phyloP scores from a whole-genome alignment of 2,113 vertebrate species.

The Labeo catla region DNA sequence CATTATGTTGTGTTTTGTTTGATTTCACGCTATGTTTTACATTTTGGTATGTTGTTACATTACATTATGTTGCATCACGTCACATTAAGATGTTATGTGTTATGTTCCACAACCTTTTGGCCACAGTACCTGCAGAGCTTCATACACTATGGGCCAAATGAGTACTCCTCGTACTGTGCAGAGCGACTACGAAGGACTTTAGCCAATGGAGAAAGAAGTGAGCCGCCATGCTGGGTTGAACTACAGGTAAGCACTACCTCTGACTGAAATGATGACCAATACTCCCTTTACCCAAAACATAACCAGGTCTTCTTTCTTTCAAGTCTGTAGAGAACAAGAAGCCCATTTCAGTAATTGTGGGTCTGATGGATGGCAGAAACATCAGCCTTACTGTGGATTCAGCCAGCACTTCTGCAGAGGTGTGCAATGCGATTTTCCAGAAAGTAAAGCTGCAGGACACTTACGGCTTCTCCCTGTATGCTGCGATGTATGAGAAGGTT shows the following conservation, averaged over 20 bases:
- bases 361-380: slow-evolving; percentile 75
- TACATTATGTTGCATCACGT: neutral
- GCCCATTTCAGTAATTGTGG: slow-evolving; percentile 77
- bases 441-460: slow-evolving; percentile 78
- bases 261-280: neutral
- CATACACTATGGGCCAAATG: slow-evolving; percentile 75
- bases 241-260: slow-evolving; percentile 79
- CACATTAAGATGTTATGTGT: neutral
- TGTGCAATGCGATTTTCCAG: slow-evolving; percentile 80
- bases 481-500: slow-evolving; percentile 88
- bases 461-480: slow-evolving; percentile 93
- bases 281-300: neutral
- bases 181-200: slow-evolving; percentile 80
- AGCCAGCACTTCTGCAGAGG: slow-evolving; percentile 84
- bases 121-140: slow-evolving; percentile 87
- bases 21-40: neutral
- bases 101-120: slow-evolving; percentile 20
- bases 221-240: slow-evolving; percentile 88
- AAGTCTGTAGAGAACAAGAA: slow-evolving; percentile 85
- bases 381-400: slow-evolving; percentile 83
- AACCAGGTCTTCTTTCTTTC: slow-evolving; percentile 3
- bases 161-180: slow-evolving; percentile 80
- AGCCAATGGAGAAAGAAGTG: slow-evolving; percentile 81
- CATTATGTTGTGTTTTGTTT: neutral
- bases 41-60: neutral